Percentiles rank a stretch among this genome's conserved stretches.
These are phyloP conservation scores for Drosophila neonasuta DNA, from an alignment of 2,888 invertebrate genomes.

Conservation along the genomic window DNA sequence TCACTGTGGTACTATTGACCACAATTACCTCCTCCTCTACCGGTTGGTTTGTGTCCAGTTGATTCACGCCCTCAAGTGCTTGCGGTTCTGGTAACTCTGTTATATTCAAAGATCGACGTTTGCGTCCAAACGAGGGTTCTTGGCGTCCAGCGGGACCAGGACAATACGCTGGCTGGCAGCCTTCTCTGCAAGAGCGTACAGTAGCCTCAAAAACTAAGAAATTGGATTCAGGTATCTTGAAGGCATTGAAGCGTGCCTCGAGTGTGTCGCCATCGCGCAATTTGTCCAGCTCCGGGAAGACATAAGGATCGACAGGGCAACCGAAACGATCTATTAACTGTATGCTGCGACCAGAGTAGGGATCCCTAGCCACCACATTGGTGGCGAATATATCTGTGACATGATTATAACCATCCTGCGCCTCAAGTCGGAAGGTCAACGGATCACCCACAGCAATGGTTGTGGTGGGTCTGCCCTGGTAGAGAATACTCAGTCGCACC, in stretches of 20 bases:
- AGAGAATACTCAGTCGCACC: constrained; percentile 91
- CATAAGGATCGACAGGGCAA: constrained; percentile 94
- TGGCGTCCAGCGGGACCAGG: constrained; percentile 90
- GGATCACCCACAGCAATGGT: constrained; percentile 97
- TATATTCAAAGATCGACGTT: constrained; percentile 83
- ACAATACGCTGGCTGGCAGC: constrained; percentile 95
- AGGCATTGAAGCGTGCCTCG: constrained; percentile 95
- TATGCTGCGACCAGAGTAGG: constrained; percentile 94
- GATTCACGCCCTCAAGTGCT: constrained; percentile 42
- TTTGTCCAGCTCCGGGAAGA: constrained; percentile 94
- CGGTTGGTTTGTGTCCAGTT: constrained; percentile 38
- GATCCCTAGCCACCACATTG: constrained; percentile 95
- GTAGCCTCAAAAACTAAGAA: constrained; percentile 96
- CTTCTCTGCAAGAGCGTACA: constrained; percentile 93
- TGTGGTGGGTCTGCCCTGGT: constrained; percentile 95
- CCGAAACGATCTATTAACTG: constrained; percentile 94
- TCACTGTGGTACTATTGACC: constrained; percentile 77
- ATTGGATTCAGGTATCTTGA: constrained; percentile 96
- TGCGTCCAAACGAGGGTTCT: constrained; percentile 91
- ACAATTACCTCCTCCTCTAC: constrained; percentile 63
- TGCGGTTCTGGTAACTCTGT: constrained; percentile 59
- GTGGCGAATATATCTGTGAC: constrained; percentile 95
- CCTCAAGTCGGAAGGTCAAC: constrained; percentile 92
- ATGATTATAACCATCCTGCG: constrained; percentile 94
- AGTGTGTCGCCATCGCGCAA: constrained; percentile 92